Evolutionary conservation across 2,113 vertebrate species (phyloP).

Genomic region (Cheirogaleus medius): DNA sequence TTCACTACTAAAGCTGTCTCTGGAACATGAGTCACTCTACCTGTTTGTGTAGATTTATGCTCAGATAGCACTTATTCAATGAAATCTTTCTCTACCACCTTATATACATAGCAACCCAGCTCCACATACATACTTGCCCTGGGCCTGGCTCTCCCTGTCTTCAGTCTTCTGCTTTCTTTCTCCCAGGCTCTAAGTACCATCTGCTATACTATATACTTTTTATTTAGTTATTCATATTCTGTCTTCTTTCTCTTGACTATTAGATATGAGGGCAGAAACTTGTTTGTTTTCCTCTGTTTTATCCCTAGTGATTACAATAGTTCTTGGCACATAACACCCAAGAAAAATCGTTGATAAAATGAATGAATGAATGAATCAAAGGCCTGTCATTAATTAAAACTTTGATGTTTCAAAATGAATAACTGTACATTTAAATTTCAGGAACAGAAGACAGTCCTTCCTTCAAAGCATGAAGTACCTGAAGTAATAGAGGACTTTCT

Average conservation of each 20-base stretch:
- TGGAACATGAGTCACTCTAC: not conserved
- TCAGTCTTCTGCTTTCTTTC: not conserved
- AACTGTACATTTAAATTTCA: constrained; percentile 79
- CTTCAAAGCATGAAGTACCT: constrained; percentile 70
- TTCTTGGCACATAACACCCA: not conserved
- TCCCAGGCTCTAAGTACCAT: not conserved
- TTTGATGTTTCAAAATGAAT: constrained; percentile 38
- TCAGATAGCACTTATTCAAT: not conserved
- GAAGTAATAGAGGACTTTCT: constrained; percentile 91
- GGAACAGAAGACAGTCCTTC: constrained; percentile 68
- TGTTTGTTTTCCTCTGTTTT: constrained; percentile 23
- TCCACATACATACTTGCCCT: not conserved
- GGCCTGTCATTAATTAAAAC: not conserved
- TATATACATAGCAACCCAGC: not conserved
- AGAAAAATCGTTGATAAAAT: not conserved
- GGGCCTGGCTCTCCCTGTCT: not conserved
- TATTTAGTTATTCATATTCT: not conserved
- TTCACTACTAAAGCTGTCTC: not conserved
- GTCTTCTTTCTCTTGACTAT: not conserved
- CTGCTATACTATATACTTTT: not conserved
- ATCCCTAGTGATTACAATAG: not conserved
- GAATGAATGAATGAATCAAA: not conserved
- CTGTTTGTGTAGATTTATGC: not conserved
- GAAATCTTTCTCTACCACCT: not conserved
- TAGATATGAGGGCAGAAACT: not conserved